These are phyloP conservation scores for Folsomia candida DNA, from an alignment of 2,888 invertebrate species.

Conservation along the genomic window DNA sequence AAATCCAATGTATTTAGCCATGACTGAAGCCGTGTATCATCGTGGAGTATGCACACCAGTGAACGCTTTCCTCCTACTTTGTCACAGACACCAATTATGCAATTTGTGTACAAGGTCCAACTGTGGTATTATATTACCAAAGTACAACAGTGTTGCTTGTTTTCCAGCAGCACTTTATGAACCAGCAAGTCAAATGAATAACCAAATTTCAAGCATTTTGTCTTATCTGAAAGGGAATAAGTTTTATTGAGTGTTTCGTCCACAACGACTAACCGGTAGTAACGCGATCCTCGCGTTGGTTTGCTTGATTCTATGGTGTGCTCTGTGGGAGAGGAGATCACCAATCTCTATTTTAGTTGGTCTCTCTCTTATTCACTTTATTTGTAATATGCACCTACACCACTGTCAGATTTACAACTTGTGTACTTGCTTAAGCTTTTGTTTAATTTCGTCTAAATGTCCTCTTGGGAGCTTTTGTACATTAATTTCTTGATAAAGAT, in stretches of 20 bases:
- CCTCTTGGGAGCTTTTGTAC: conserved; percentile 40
- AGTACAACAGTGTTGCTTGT: not conserved
- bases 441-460: conserved; percentile 50
- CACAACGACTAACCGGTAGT: no score
- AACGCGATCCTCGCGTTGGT: conserved; percentile 4
- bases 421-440: conserved; percentile 25
- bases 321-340: not conserved
- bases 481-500: conserved; percentile 21
- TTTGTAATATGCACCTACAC: no score
- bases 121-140: not conserved
- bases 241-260: conserved; percentile 15
- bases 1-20: no score
- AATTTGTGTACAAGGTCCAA: not conserved
- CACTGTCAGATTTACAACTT: not conserved
- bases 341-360: not conserved
- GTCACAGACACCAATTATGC: not conserved
- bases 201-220: not conserved
- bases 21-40: not conserved
- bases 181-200: not conserved
- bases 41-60: not conserved
- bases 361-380: not conserved
- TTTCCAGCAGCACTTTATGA: not conserved
- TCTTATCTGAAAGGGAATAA: conserved; percentile 15
- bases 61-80: no score
- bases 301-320: not conserved